A percentile compares a stretch with the other conserved stretches of the same genome.
Evolutionary conservation across 2,888 invertebrate species (phyloP).

Genomic region (Odiellus spinosus): DNA sequence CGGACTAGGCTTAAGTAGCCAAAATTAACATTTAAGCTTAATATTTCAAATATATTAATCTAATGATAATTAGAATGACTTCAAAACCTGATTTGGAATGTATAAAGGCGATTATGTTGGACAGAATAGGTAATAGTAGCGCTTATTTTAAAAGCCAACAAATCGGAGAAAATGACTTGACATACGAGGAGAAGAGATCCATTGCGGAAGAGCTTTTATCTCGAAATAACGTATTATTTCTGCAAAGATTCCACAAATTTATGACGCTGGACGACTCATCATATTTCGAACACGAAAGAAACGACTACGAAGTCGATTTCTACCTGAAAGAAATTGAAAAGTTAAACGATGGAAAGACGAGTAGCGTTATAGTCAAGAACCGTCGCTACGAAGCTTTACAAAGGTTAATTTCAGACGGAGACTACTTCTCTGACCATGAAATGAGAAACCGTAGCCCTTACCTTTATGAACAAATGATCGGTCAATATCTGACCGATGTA

Average conservation of each 20-base stretch:
- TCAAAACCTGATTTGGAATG: too few species aligned
- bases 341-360: conserved; percentile 16
- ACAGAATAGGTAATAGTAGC: conserved; percentile 39
- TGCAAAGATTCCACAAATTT: conserved; percentile 58
- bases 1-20: too few species aligned
- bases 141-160: conserved; percentile 68
- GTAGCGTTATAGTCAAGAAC: conserved; percentile 49
- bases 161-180: conserved; percentile 55
- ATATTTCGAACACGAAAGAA: conserved; percentile 42
- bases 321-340: conserved; percentile 40
- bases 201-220: conserved; percentile 48
- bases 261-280: conserved; percentile 49
- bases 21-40: too few species aligned
- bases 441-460: conserved; percentile 86
- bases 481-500: conserved; percentile 60
- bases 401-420: conserved; percentile 46
- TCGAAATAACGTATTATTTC: conserved; percentile 50
- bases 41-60: too few species aligned
- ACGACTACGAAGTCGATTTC: conserved; percentile 43
- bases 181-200: conserved; percentile 46
- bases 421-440: conserved; percentile 76
- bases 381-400: conserved; percentile 65
- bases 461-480: conserved; percentile 74
- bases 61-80: too few species aligned
- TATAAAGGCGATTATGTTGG: conserved; percentile 2